These are phyloP conservation scores for Ammodytes dubius DNA, from an alignment of 2,113 vertebrate species.

Conservation along the genomic window DNA sequence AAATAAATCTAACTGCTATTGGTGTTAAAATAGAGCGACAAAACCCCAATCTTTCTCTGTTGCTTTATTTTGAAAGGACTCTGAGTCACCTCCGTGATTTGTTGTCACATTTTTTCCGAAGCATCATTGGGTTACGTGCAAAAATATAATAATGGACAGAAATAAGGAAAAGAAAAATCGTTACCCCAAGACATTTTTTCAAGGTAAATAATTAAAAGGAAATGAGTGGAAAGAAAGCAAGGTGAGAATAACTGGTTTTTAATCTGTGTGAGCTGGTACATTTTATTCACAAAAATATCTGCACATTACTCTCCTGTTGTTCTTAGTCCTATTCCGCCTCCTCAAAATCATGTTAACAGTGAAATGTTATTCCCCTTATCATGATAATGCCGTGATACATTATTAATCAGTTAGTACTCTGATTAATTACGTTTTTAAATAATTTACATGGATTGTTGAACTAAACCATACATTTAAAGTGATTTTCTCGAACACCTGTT, in stretches of 20 bases:
- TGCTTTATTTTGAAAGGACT: conserved; percentile 2
- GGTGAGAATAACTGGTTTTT: neutral
- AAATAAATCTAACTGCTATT: neutral
- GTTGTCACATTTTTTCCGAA: neutral
- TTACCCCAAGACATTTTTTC: too few species aligned
- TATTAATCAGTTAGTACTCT: neutral
- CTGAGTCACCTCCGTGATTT: neutral
- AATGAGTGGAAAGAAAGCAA: neutral
- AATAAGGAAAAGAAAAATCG: neutral
- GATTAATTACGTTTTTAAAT: conserved; percentile 7
- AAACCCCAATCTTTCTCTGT: neutral
- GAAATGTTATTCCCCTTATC: neutral
- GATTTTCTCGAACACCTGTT: conserved; percentile 1
- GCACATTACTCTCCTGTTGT: neutral
- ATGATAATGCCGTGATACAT: neutral
- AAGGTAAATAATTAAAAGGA: too few species aligned
- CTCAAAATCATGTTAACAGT: neutral
- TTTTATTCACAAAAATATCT: neutral
- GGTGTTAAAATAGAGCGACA: neutral
- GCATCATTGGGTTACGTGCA: neutral
- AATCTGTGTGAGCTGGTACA: neutral
- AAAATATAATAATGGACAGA: neutral
- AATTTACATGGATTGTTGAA: conserved; percentile 3
- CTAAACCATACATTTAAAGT: conserved; percentile 3
- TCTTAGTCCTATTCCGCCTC: neutral